Base-by-base conservation (phyloP, 2,113 vertebrate species). In the Oostethus manadensis region DNA sequence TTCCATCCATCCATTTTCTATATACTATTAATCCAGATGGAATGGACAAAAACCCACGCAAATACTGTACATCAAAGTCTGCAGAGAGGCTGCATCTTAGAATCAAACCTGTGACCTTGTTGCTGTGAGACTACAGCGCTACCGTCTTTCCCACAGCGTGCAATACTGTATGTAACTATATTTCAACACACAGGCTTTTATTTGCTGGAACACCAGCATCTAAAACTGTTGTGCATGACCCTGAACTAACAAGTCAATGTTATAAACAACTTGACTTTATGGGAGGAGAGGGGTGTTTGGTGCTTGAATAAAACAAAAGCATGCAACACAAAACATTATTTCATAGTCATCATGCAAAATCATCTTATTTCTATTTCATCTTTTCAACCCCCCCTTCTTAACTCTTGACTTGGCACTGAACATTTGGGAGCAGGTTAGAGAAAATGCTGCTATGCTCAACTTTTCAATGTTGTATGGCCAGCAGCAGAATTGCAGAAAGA, bases 211-310 rank as follows among this genome's bases (percentile, higher is more conserved):
- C 33, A 55, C 9, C 10, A 4, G 11, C 18, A 14, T 20, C n/a
- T 40, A 18, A 40, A 21, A 15, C 21, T 38, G n/a, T 9, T 35
- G 13, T 55, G 11, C 35, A 14, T 18, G 18, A 11, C 13, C 53
- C 18, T 17, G 17, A 40, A 38, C 7, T 20, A 40, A 54, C 10
- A 74, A 66, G 42, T 43, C 51, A 42, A 66, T 76, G 70, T 74
- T 74, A 78, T 64, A 68, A 84, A 76, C 77, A 73, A 50, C 70
- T 68, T 63, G 64, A 71, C 66, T 82, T 74, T 58, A 47, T 71
- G 70, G 68, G 35, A 60, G 50, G 56, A 50, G 20, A 26, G 46
- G 15, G 18, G 54, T 4, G 23, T 54, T 58, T 59, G 13, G 10
- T 53, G 62, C 60, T 69, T 47, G 40, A 78, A 74, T 59, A 15